phyloP scores from a whole-genome alignment of 2,888 invertebrate species.

The Temnothorax unifasciatus region DNA sequence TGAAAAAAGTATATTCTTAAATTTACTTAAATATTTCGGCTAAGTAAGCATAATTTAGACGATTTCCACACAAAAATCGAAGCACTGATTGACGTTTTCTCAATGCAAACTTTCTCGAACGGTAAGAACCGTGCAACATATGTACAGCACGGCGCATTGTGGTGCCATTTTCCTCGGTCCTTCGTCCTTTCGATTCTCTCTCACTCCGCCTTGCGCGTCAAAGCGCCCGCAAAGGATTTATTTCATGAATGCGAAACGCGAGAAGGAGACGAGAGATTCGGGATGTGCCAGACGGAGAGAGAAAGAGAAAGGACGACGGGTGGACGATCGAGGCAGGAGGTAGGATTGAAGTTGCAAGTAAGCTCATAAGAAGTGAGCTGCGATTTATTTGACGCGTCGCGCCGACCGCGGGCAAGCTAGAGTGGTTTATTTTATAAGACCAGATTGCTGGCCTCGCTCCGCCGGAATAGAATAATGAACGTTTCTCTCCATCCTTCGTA shows the following conservation, averaged over 20 bases:
- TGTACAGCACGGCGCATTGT: slow-evolving; percentile 78
- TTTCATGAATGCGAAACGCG: slow-evolving; percentile 53
- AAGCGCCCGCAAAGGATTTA: slow-evolving; percentile 27
- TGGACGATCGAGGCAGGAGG: slow-evolving; percentile 57
- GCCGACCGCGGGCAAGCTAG: slow-evolving; percentile 76
- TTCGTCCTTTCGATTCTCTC: slow-evolving; percentile 65
- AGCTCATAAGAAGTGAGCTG: slow-evolving; percentile 79
- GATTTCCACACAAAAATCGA: background rate
- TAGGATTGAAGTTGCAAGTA: slow-evolving; percentile 67
- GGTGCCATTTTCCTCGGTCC: slow-evolving; percentile 64
- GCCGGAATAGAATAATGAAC: slow-evolving; percentile 85
- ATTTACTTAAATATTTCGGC: background rate
- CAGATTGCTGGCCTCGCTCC: slow-evolving; percentile 84
- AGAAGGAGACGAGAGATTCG: slow-evolving; percentile 29
- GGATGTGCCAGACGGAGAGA: background rate
- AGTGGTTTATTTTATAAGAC: slow-evolving; percentile 84
- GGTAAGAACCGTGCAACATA: slow-evolving; percentile 10
- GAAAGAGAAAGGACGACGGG: background rate
- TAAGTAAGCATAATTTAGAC: background rate
- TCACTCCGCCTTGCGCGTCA: background rate
- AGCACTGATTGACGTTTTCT: slow-evolving; percentile 24
- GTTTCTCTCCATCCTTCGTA: slow-evolving; percentile 72
- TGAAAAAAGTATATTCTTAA: background rate
- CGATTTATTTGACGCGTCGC: slow-evolving; percentile 85
- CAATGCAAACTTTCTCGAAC: slow-evolving; percentile 21